These are phyloP conservation scores for Bhutanitis thaidina DNA, from an alignment of 2,888 invertebrate genomes.

Conservation along the genomic window DNA sequence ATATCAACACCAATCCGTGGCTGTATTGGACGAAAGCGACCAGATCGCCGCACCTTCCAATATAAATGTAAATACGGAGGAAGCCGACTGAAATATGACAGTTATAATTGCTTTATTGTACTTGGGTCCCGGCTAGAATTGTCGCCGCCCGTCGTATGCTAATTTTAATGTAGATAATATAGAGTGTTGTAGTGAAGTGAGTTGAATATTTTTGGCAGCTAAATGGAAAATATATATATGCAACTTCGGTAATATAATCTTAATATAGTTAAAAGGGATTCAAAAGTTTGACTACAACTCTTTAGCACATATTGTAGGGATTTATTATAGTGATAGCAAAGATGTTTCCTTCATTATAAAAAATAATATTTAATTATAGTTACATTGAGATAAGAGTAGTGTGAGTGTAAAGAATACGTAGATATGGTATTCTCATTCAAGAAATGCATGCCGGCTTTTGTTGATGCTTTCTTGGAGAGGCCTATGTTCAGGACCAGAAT, in stretches of 20 bases:
- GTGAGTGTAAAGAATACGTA: too few relatives aligned
- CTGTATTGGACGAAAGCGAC: constrained; percentile 27
- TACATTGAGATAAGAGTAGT: too few relatives aligned
- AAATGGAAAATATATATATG: neutral
- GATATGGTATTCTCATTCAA: too few relatives aligned
- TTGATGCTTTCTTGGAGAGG: too few relatives aligned
- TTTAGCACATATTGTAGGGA: too few relatives aligned
- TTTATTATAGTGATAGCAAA: too few relatives aligned
- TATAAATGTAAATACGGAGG: constrained; percentile 75
- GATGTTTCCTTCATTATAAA: too few relatives aligned
- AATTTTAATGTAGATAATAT: constrained; percentile 36
- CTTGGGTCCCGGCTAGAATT: constrained; percentile 42
- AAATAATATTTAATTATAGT: too few relatives aligned
- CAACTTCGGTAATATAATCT: neutral
- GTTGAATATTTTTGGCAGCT: constrained; percentile 1
- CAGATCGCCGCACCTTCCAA: constrained; percentile 49
- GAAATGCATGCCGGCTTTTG: too few relatives aligned
- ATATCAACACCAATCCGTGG: constrained; percentile 42
- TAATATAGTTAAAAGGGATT: too few relatives aligned
- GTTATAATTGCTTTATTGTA: constrained; percentile 78
- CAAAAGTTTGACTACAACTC: too few relatives aligned
- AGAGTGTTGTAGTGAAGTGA: neutral
- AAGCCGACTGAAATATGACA: constrained; percentile 69
- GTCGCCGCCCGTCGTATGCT: constrained; percentile 47
- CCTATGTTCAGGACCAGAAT: too few relatives aligned